phyloP scores from a whole-genome alignment of 2,113 vertebrate species.

The Zosterops pallidus region DNA sequence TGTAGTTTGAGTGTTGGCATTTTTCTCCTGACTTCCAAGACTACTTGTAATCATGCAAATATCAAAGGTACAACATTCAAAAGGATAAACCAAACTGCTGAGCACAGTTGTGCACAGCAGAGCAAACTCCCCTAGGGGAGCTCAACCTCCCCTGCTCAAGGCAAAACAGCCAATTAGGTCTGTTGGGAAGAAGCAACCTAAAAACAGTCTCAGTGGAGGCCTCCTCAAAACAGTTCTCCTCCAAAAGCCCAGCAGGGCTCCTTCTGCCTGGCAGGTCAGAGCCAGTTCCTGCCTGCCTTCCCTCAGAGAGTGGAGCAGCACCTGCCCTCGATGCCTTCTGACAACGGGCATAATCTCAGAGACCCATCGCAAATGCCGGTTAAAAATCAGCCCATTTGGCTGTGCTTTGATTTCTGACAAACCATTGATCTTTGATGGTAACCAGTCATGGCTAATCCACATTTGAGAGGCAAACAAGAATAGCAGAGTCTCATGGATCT shows the following conservation, averaged over 20 bases:
- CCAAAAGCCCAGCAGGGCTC: neutral
- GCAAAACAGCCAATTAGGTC: neutral
- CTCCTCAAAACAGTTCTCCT: neutral
- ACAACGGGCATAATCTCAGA: neutral
- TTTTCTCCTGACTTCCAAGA: neutral
- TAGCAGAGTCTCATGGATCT: neutral
- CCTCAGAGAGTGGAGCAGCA: neutral
- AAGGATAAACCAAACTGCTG: neutral
- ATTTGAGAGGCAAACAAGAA: neutral
- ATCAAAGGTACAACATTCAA: neutral
- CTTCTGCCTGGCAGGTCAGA: neutral
- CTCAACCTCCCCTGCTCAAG: neutral
- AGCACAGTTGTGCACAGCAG: neutral
- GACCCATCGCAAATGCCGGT: neutral
- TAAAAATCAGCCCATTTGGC: neutral
- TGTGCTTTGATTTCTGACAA: neutral
- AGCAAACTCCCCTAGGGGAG: neutral
- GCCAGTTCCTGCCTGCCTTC: neutral
- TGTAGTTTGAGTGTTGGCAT: neutral
- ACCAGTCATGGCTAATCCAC: neutral
- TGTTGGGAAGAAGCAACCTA: neutral
- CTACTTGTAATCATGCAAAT: neutral
- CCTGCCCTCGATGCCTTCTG: neutral
- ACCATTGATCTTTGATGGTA: neutral
- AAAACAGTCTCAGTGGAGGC: neutral